These are phyloP conservation scores for Acromyrmex charruanus DNA, from an alignment of 1,140 invertebrate species.

Conservation along the genomic window DNA sequence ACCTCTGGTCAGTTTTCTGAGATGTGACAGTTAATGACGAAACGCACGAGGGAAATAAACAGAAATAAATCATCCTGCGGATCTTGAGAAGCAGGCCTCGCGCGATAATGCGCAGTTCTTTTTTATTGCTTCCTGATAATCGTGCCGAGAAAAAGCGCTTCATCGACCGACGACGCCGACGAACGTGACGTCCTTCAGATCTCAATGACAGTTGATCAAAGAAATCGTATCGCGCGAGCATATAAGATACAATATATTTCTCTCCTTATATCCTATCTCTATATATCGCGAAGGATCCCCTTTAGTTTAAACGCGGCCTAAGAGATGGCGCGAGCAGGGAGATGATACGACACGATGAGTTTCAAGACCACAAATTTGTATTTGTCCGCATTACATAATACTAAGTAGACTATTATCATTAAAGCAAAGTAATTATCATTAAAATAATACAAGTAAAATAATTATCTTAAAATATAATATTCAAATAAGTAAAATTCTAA, in stretches of 20 bases:
- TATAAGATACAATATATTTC: neutral
- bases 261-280: slow-evolving; percentile 17
- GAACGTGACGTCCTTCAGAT: slow-evolving; percentile 20
- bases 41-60: slow-evolving; percentile 52
- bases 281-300: slow-evolving; percentile 51
- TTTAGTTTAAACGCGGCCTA: slow-evolving; percentile 55
- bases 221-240: slow-evolving; percentile 20
- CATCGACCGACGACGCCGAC: neutral
- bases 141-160: neutral
- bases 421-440: neutral
- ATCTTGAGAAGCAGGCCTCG: slow-evolving; percentile 24
- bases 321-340: slow-evolving; percentile 77
- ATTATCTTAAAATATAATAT: no score
- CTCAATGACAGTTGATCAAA: slow-evolving; percentile 19
- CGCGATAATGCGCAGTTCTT: slow-evolving; percentile 18
- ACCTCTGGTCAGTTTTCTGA: slow-evolving; percentile 7
- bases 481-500: no score
- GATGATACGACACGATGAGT: slow-evolving; percentile 45
- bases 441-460: no score
- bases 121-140: slow-evolving; percentile 50
- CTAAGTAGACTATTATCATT: neutral
- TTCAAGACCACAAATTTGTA: neutral
- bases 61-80: slow-evolving; percentile 56
- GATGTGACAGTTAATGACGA: slow-evolving; percentile 53
- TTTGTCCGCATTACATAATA: neutral